Percentiles rank a stretch among this genome's conserved stretches.
These are phyloP conservation scores for Dryobates pubescens DNA, from an alignment of 2,797 vertebrate genomes.

Conservation along the genomic window DNA sequence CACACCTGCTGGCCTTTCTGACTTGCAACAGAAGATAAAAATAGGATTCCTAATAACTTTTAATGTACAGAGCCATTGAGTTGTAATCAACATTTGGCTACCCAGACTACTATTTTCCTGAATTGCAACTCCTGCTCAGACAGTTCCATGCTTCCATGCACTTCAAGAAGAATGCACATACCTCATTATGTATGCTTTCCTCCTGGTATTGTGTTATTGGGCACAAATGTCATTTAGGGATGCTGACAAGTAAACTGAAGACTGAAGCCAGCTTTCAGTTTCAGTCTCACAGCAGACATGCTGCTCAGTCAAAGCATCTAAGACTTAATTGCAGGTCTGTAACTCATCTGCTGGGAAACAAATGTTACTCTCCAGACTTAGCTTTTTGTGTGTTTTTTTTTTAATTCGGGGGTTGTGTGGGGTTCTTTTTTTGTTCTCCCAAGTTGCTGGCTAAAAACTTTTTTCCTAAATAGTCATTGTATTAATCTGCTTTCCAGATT, in stretches of 20 bases:
- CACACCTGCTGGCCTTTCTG: neutral
- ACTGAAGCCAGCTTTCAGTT: slow-evolving; percentile 32
- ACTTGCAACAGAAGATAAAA: neutral
- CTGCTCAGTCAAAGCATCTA: slow-evolving; percentile 2
- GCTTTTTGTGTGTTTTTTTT: neutral
- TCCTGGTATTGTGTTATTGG: neutral
- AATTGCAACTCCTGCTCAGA: neutral
- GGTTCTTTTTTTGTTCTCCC: neutral
- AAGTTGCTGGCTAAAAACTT: neutral
- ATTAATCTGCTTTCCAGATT: neutral
- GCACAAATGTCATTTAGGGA: neutral
- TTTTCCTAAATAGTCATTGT: neutral
- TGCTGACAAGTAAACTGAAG: slow-evolving; percentile 24
- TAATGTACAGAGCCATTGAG: neutral
- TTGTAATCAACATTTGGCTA: neutral
- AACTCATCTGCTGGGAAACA: neutral
- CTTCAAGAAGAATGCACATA: neutral
- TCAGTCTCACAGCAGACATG: slow-evolving; percentile 22
- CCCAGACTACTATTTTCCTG: neutral
- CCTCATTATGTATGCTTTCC: slow-evolving; percentile 5
- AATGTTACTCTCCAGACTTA: neutral
- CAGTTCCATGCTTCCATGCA: neutral
- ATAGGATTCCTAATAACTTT: neutral
- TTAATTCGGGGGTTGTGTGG: neutral
- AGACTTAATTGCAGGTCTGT: neutral